Evolutionary conservation across 2,113 vertebrate genomes (phyloP), one percentile per base, ranked within the genome.

Genomic region (Dunckerocampus dactyliophorus): DNA sequence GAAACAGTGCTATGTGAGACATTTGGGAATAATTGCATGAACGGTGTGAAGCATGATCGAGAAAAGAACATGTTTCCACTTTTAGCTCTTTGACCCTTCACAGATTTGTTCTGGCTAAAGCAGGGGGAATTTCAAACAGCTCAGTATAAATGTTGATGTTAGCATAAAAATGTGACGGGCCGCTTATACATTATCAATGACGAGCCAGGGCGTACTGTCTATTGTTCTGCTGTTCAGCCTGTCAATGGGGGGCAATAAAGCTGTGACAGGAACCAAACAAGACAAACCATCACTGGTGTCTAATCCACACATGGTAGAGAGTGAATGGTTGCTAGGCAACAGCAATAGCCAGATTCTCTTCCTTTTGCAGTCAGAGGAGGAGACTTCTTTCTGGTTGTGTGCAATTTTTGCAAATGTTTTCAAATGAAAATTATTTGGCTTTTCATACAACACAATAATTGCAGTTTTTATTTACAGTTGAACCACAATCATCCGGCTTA

Each of bases 291-390:
- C 66, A 69, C 56, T 48, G 19, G 47, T 15, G 49, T 34, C 62
- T 75, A 63, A 65, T 63, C 24, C 19, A 39, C 63, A 67, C 58
- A 68, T 52, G 42, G 47, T 21, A 49, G 37, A 54, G 46, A 70
- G 70, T 81, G 72, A 84, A 74, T 70, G 78, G 83, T 87, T 84
- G 78, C 85, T 53, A 72, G 78, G 85, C 82, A 87, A 87, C 85
- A 85, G 65, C 77, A 74, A 67, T 67, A 79, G 73, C 74, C 74
- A 69, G 65, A 70, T 60, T 81, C 66, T 52, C 64, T 68, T 67
- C 58, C 34, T 43, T 75, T 68, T 13, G 47, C 47, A 74, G 74
- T 72, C 59, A 74, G 63, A 63, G 58, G 42, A 49, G 64, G 61
- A 70, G 49, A 48, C 22, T 19, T 56, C 72, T 71, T 76, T 66